Evolutionary conservation across 1,140 invertebrate species (phyloP).

Genomic region (Drosophila varians): DNA sequence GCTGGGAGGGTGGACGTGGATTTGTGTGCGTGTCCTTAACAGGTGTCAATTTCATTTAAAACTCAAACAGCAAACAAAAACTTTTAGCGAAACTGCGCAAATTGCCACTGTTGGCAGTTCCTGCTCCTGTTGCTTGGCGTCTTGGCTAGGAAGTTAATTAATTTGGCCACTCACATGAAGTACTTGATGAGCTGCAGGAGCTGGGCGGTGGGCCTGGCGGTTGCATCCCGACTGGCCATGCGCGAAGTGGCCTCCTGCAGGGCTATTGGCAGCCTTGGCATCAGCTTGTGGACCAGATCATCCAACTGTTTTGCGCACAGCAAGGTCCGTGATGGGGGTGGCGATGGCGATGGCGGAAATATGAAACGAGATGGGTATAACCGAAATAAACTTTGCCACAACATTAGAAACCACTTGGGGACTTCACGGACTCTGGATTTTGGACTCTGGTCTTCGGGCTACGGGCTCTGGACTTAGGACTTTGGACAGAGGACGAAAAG

Average conservation of each 20-base stretch:
- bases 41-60: conserved; percentile 78
- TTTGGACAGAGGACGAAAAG: conserved; percentile 37
- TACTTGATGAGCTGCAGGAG: conserved; percentile 93
- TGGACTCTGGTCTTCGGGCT: too few species aligned
- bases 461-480: not conserved
- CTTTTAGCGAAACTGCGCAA: conserved; percentile 56
- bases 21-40: conserved; percentile 50
- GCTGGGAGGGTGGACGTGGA: not conserved
- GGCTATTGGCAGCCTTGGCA: conserved; percentile 91
- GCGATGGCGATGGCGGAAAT: not conserved
- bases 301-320: conserved; percentile 87
- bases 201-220: conserved; percentile 93
- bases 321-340: not conserved
- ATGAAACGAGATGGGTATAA: conserved; percentile 17
- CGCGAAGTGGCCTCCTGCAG: conserved; percentile 94
- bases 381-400: conserved; percentile 65
- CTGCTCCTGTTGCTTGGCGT: conserved; percentile 39
- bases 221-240: conserved; percentile 91
- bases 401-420: conserved; percentile 65
- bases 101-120: conserved; percentile 39
- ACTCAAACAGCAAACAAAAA: conserved; percentile 63
- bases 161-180: conserved; percentile 89
- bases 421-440: conserved; percentile 6
- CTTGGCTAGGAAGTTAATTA: conserved; percentile 69
- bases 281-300: conserved; percentile 90